Evolutionary conservation across 2,888 invertebrate genomes (phyloP).

Genomic region (Fragum sueziense): DNA sequence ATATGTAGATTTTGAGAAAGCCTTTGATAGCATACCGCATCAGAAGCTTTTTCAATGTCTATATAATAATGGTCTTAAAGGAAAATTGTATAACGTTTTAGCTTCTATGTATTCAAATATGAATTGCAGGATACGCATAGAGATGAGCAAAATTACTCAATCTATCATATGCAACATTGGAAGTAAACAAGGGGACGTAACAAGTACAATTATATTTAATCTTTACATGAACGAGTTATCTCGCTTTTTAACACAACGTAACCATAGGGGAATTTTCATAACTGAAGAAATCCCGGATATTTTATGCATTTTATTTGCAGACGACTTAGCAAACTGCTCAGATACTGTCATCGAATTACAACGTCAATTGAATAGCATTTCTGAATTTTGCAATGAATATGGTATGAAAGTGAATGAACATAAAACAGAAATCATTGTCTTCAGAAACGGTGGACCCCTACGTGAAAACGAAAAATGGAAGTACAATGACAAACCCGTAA

Average conservation of each 20-base stretch:
- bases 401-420: slow-evolving; percentile 6
- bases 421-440: not conserved
- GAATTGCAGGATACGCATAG: not conserved
- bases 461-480: slow-evolving; percentile 8
- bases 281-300: not conserved
- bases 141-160: not conserved
- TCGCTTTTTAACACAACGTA: too few relatives aligned
- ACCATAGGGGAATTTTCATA: slow-evolving; percentile 8
- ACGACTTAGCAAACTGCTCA: not conserved
- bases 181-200: slow-evolving; percentile 5
- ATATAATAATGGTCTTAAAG: not conserved
- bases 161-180: slow-evolving; percentile 12
- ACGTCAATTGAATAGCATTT: not conserved
- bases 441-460: slow-evolving; percentile 9
- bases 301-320: not conserved
- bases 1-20: slow-evolving; percentile 9
- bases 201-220: not conserved
- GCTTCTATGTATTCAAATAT: not conserved
- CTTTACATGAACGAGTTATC: slow-evolving; percentile 11
- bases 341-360: slow-evolving; percentile 8
- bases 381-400: not conserved
- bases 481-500: not conserved
- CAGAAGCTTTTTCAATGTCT: not conserved
- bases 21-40: not conserved
- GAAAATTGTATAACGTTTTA: not conserved